Base-by-base conservation (phyloP, 2,113 vertebrate genomes). In the Passer montanus region DNA sequence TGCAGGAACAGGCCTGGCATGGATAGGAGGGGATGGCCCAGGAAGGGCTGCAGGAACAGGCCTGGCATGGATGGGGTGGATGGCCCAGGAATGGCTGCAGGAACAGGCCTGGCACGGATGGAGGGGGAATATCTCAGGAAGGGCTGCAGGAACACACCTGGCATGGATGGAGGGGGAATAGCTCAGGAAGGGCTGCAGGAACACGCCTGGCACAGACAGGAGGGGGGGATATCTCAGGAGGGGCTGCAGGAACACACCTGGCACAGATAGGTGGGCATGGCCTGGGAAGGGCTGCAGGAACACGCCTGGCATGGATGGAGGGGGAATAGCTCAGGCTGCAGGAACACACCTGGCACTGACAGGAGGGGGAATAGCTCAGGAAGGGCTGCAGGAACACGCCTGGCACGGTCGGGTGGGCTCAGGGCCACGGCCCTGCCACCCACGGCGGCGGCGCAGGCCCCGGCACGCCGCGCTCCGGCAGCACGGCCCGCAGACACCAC, bases 21-120 rank as follows among this genome's bases (percentile, higher is more conserved):
- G 5, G 49, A 50, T 3, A 6, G 22, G 39, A 11, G 47, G 59
- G 75, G 77, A 60, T 33, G 4, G 68, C 90, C 68, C 20, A 0
- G 85, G 55, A 9, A 44, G 67, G 76, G 70, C 73, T 93, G 96
- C 74, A 47, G 93, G 81, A 93, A 93, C 95, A 91, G 8, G 94
- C 82, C 95, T 70, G 66, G 87, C 33, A 68, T 50, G 30, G 79
- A 49, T 28, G 13, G 39, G n/a, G n/a, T n/a, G n/a, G n/a, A n/a
- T n/a, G n/a, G n/a, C n/a, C n/a, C n/a, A n/a, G 28, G 28, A 31
- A 30, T 17, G 52, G 17, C 52, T 55, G 52, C 30, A 31, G 30
- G 52, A 31, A 31, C 28, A 53, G 6, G 16, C 27, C 50, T 52
- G 50, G 50, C 50, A 47, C 21, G 21, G 46, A 22, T 5, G 13